phyloP scores from a whole-genome alignment of 2,113 vertebrate genomes.

The Osmerus mordax region DNA sequence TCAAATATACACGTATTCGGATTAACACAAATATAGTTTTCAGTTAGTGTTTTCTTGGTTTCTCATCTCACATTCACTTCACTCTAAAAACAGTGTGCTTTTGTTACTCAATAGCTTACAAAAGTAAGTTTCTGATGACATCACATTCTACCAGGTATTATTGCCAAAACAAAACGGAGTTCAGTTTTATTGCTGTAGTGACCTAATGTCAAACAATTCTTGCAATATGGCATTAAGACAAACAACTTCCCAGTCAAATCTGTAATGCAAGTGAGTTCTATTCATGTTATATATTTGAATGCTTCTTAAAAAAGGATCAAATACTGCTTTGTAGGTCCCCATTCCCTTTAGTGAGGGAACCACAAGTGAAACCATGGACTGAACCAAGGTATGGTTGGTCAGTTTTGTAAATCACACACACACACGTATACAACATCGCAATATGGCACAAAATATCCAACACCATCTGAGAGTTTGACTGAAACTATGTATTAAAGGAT shows the following conservation, averaged over 20 bases:
- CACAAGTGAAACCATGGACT: too few species aligned
- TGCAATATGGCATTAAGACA: not conserved
- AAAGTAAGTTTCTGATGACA: not conserved
- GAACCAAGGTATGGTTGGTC: not conserved
- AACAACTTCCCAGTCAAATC: not conserved
- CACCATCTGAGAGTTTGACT: not conserved
- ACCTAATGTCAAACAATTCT: not conserved
- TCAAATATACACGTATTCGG: slow-evolving; percentile 4
- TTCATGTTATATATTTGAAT: not conserved
- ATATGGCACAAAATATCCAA: slow-evolving; percentile 34
- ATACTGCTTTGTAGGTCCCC: too few species aligned
- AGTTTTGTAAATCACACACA: slow-evolving; percentile 1
- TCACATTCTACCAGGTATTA: slow-evolving; percentile 21
- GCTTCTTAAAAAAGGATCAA: too few species aligned
- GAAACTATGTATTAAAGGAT: not conserved
- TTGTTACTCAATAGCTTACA: slow-evolving; percentile 8
- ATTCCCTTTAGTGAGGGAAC: too few species aligned
- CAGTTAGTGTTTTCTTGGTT: not conserved
- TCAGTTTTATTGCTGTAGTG: not conserved
- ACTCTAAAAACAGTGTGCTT: slow-evolving; percentile 29
- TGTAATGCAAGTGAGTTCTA: not conserved
- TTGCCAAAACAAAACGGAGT: slow-evolving; percentile 5
- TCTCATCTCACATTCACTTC: not conserved
- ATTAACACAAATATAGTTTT: not conserved
- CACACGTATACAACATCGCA: slow-evolving; percentile 10